Conservation (phyloP, 1,140 invertebrate species). For the Hormaphis cornu region DNA sequence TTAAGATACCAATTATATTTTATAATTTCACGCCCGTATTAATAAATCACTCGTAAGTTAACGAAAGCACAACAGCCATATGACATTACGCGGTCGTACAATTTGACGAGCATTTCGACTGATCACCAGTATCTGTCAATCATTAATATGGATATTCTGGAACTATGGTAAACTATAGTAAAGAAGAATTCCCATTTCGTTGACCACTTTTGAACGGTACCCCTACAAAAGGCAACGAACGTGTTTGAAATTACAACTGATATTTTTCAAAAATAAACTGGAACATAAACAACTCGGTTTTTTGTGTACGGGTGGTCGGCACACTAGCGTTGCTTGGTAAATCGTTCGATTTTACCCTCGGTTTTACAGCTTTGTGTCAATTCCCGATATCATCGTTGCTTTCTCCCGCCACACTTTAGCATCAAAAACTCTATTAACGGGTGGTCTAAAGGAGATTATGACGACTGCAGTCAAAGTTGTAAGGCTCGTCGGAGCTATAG, state of each 20-base stretch:
- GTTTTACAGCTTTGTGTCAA: background rate
- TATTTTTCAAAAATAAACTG: background rate
- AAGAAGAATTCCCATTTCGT: background rate
- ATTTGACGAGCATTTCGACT: too few relatives aligned
- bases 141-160: background rate
- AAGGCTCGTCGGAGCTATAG: background rate
- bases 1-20: too few relatives aligned
- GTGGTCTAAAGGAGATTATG: background rate
- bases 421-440: background rate
- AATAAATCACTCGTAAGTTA: too few relatives aligned
- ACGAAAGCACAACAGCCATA: too few relatives aligned
- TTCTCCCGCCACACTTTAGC: background rate
- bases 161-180: too few relatives aligned
- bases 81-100: too few relatives aligned
- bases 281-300: background rate
- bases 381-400: background rate
- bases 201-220: background rate
- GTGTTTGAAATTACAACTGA: background rate
- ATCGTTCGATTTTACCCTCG: background rate
- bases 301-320: background rate
- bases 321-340: background rate
- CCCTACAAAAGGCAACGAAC: background rate
- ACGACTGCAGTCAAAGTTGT: conserved; percentile 7
- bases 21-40: too few relatives aligned
- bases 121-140: too few relatives aligned